Evolutionary conservation across 2,888 invertebrate species (phyloP).

Genomic region (Ptycholaimellus sp.): DNA sequence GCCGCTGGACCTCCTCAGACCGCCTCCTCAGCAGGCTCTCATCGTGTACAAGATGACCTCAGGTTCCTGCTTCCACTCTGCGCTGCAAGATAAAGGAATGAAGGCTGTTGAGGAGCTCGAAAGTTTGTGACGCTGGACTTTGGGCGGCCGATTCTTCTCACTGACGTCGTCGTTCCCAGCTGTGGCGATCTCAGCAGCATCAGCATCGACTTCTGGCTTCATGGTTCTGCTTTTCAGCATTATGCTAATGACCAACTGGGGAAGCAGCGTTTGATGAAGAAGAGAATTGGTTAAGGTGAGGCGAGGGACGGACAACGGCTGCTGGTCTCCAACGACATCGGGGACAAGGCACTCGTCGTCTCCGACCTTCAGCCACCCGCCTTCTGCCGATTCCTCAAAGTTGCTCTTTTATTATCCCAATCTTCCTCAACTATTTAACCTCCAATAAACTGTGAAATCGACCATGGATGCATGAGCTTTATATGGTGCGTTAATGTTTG

Average conservation of each 20-base stretch:
- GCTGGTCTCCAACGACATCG: conserved; percentile 61
- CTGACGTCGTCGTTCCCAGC: conserved; percentile 41
- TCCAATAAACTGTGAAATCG: too few relatives aligned
- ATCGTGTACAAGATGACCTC: conserved; percentile 80
- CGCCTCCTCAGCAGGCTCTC: conserved; percentile 53
- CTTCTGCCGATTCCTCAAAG: conserved; percentile 64
- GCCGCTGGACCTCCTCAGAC: conserved; percentile 40
- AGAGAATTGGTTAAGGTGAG: too few relatives aligned
- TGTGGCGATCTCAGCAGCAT: conserved; percentile 42
- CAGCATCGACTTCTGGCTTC: conserved; percentile 66
- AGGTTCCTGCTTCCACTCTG: conserved; percentile 24
- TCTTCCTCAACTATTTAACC: too few relatives aligned
- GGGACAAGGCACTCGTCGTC: conserved; percentile 54
- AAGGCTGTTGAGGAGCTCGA: conserved; percentile 48
- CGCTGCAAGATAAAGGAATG: too few relatives aligned
- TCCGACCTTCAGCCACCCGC: conserved; percentile 71
- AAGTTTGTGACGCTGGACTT: conserved; percentile 72
- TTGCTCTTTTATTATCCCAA: too few relatives aligned
- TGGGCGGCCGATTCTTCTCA: conserved; percentile 56
- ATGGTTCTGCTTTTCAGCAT: too few relatives aligned
- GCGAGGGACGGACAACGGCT: conserved; percentile 48
- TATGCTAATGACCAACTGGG: too few relatives aligned
- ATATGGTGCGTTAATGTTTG: too few relatives aligned
- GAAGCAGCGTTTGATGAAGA: too few relatives aligned
- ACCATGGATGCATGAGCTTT: too few relatives aligned